Evolutionary conservation across 2,113 vertebrate species (phyloP).

Genomic region (Hymenochirus boettgeri): DNA sequence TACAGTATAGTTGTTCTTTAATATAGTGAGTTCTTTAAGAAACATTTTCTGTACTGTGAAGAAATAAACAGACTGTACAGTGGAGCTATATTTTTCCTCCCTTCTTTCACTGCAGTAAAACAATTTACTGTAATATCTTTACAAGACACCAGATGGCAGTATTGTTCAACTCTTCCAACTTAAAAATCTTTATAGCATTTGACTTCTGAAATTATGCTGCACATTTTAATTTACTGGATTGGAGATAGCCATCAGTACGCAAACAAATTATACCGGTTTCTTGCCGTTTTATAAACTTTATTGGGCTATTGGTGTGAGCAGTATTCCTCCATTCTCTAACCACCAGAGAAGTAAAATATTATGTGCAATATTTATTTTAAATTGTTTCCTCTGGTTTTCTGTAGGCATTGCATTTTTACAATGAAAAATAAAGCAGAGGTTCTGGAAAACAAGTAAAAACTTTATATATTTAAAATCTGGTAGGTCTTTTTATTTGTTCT

Average conservation of each 20-base stretch:
- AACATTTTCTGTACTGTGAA: too few species aligned
- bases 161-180: constrained; percentile 57
- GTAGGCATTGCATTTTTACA: not conserved
- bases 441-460: constrained; percentile 1
- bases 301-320: constrained; percentile 14
- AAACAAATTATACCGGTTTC: constrained; percentile 28
- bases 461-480: too few species aligned
- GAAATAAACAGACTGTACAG: too few species aligned
- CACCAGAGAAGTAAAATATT: constrained; percentile 6
- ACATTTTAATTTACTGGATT: constrained; percentile 29
- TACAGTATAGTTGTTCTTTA: too few species aligned
- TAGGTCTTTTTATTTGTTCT: too few species aligned
- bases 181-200: not conserved
- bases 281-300: constrained; percentile 28
- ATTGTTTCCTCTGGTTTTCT: constrained; percentile 1
- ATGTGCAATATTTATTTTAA: constrained; percentile 24
- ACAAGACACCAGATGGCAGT: constrained; percentile 58
- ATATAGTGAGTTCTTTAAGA: too few species aligned
- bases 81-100: too few species aligned
- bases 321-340: not conserved
- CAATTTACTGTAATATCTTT: too few species aligned
- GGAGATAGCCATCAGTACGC: constrained; percentile 2
- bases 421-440: constrained; percentile 6
- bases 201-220: constrained; percentile 19
- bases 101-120: too few species aligned